Base-by-base conservation (phyloP, 1,140 invertebrate genomes). In the Panagrolaimus sp. region DNA sequence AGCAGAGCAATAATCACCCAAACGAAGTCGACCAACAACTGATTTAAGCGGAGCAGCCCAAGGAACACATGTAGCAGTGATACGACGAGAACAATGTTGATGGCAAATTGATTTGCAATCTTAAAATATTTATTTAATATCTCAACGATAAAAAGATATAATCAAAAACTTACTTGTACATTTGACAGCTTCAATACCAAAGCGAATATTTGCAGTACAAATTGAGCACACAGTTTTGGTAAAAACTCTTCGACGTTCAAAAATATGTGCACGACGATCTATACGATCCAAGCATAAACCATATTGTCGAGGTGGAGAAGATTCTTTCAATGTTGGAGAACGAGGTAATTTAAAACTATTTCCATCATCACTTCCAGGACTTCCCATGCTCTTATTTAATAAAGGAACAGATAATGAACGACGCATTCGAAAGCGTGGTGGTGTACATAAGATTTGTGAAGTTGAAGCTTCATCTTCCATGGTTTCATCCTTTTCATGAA, bases 1-100 rank as follows among this genome's bases (percentile, higher is more conserved):
- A 14, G 93, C 91, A 38, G 32, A 2, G 43, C 77, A 79, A 65
- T 73, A 75, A 44, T 82, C 79, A 43, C 44, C 32, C 43, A 77
- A 32, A 46, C 58, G 63, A 12, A 52, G 70, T 17, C 71, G 65
- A 58, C 52, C 24, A 45, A 38, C 15, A 67, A 73, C 17, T 12
- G 12, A 12, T 24, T 58, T 58, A 12, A 10, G 10, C 5, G 72
- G 67, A 12, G 64, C 21, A 6, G 45, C 12, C 17, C 58, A 72
- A 9, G 75, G 76, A 43, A 77, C 43, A 68, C 75, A 77, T 10
- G 72, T 76, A n/a, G 52, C 10, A 17, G 75, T 76, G 24, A 74
- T 46, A 24, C 44, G 9, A 10, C 17, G 32, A 17, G 63, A 12
- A 66, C 75, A 77, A 12, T 70, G 38, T 12, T 62, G 63, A 45